phyloP scores from a whole-genome alignment of 2,113 vertebrate species.

The Mastomys natalensis region DNA sequence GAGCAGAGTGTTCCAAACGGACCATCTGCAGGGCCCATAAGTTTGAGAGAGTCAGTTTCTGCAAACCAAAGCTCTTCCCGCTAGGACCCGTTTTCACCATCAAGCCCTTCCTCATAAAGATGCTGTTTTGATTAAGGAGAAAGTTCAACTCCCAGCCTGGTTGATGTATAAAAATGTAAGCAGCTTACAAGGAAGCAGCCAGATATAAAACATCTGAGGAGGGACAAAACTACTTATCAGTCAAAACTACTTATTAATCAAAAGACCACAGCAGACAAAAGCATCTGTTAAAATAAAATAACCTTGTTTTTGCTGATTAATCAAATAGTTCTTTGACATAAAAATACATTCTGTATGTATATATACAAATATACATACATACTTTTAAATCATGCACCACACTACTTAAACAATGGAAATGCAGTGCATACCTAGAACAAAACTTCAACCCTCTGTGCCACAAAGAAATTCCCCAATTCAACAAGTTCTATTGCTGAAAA shows the following conservation, averaged over 20 bases:
- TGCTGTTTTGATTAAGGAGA: slow-evolving; percentile 3
- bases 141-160: background rate
- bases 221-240: background rate
- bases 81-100: background rate
- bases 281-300: slow-evolving; percentile 61
- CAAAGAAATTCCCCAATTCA: slow-evolving; percentile 72
- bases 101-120: slow-evolving; percentile 36
- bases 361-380: background rate
- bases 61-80: background rate
- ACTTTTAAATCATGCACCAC: slow-evolving; percentile 4
- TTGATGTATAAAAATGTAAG: background rate
- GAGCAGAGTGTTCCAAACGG: background rate
- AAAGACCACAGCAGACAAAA: slow-evolving; percentile 47
- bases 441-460: slow-evolving; percentile 69
- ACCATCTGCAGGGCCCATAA: background rate
- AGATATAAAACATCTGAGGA: slow-evolving; percentile 18
- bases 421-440: slow-evolving; percentile 68
- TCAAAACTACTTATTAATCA: slow-evolving; percentile 50
- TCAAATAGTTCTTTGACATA: slow-evolving; percentile 29
- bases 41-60: slow-evolving; percentile 20
- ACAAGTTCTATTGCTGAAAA: slow-evolving; percentile 58
- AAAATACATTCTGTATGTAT: background rate
- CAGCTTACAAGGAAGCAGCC: slow-evolving; percentile 45
- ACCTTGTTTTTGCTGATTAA: slow-evolving; percentile 32
- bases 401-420: slow-evolving; percentile 73